A percentile compares a stretch with the other conserved stretches of the same genome.
Conservation (phyloP, 2,888 invertebrate genomes). For the Spodoptera picta region DNA sequence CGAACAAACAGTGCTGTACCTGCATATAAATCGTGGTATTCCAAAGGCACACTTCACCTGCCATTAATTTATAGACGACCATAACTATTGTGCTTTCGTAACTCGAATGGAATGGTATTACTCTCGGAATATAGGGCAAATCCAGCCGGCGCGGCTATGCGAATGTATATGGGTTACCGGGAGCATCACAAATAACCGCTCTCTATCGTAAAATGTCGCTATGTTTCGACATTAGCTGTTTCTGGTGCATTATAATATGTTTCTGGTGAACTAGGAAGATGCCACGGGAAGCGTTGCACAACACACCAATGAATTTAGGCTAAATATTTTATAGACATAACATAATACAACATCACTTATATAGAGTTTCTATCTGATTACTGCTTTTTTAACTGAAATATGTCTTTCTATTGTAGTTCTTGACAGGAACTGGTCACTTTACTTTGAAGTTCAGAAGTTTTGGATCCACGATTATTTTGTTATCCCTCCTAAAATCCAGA, state of each 20-base stretch:
- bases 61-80: slow-evolving; percentile 23
- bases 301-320: slow-evolving; percentile 29
- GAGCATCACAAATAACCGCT: slow-evolving; percentile 72
- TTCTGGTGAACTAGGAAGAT: slow-evolving; percentile 47
- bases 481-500: too few species aligned
- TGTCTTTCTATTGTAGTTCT: too few species aligned
- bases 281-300: slow-evolving; percentile 42
- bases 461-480: too few species aligned
- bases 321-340: slow-evolving; percentile 6
- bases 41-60: slow-evolving; percentile 20
- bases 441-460: too few species aligned
- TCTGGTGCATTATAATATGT: slow-evolving; percentile 40
- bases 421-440: too few species aligned
- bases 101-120: slow-evolving; percentile 69
- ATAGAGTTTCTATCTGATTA: not conserved
- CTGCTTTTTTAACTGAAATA: too few species aligned
- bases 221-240: slow-evolving; percentile 70
- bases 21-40: slow-evolving; percentile 4
- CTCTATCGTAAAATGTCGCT: slow-evolving; percentile 73
- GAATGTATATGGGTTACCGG: slow-evolving; percentile 80
- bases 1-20: too few species aligned
- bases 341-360: too few species aligned
- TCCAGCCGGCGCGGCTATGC: slow-evolving; percentile 72
- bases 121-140: slow-evolving; percentile 83
- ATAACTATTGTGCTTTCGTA: slow-evolving; percentile 68